Evolutionary conservation across 1,140 invertebrate genomes (phyloP).

Genomic region (Calliopsis andreniformis): DNA sequence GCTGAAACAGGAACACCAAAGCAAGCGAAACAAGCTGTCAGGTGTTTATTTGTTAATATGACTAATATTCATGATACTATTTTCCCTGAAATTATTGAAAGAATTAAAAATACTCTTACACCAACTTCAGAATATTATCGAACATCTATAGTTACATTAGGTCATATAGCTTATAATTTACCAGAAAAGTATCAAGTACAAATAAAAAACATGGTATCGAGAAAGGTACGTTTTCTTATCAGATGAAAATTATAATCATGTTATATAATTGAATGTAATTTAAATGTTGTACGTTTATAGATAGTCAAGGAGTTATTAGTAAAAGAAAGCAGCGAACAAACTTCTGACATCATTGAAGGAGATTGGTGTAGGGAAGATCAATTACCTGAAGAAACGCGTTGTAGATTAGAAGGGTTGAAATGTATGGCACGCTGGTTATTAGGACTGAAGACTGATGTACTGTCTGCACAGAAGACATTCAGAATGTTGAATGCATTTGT

Average conservation of each 20-base stretch:
- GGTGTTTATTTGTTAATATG: conserved; percentile 94
- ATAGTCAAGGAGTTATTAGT: conserved; percentile 97
- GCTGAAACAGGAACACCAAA: conserved; percentile 94
- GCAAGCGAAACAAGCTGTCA: conserved; percentile 97
- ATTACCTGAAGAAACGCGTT: conserved; percentile 94
- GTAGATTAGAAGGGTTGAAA: conserved; percentile 97
- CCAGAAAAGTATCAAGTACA: conserved; percentile 93
- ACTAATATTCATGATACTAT: conserved; percentile 89
- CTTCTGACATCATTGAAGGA: conserved; percentile 81
- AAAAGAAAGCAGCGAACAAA: conserved; percentile 86
- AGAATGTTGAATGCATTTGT: conserved; percentile 95
- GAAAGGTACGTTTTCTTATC: conserved; percentile 84
- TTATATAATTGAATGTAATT: conserved; percentile 1
- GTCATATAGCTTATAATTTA: conserved; percentile 96
- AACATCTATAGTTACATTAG: conserved; percentile 95
- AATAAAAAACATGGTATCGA: conserved; percentile 96
- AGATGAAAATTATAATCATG: conserved; percentile 5
- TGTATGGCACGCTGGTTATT: conserved; percentile 97
- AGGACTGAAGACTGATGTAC: conserved; percentile 93
- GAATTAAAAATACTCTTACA: conserved; percentile 88
- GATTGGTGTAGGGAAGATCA: conserved; percentile 95
- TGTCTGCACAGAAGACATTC: conserved; percentile 96
- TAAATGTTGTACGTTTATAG: conserved; percentile 75
- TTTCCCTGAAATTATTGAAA: conserved; percentile 93
- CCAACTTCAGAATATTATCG: conserved; percentile 92